Conservation (phyloP, 2,113 vertebrate genomes). For the Pachypanchax playfairii region DNA sequence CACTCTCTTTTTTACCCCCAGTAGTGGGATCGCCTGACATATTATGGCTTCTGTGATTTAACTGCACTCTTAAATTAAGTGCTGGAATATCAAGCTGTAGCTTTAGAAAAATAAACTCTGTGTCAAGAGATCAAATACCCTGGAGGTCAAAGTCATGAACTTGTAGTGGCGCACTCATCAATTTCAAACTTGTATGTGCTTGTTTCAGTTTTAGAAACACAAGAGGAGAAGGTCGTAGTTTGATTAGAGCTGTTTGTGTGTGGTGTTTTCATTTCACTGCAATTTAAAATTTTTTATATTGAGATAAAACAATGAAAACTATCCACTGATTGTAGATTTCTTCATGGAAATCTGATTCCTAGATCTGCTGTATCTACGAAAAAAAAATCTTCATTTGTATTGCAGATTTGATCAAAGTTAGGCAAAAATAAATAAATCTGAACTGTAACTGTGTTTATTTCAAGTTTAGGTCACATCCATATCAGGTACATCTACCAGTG, state of each 20-base stretch:
- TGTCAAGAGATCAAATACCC: constrained; percentile 88
- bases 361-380: neutral
- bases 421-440: neutral
- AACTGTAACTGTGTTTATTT: constrained; percentile 25
- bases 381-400: neutral
- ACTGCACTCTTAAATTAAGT: constrained; percentile 99
- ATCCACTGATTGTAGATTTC: neutral
- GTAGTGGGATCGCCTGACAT: constrained; percentile 95
- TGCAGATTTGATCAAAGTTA: neutral
- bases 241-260: constrained; percentile 63
- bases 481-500: constrained; percentile 3
- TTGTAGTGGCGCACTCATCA: constrained; percentile 78
- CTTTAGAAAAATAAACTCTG: constrained; percentile 95
- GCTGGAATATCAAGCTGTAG: constrained; percentile 94
- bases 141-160: constrained; percentile 82
- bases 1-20: constrained; percentile 81
- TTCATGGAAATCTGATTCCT: neutral
- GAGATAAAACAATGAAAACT: constrained; percentile 12
- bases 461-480: constrained; percentile 3
- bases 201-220: constrained; percentile 78
- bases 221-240: constrained; percentile 53
- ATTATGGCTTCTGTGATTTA: constrained; percentile 99
- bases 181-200: constrained; percentile 81
- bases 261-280: constrained; percentile 31
- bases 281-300: constrained; percentile 3